Base-by-base conservation (phyloP, 1,140 invertebrate genomes). In the Batillaria attramentaria region DNA sequence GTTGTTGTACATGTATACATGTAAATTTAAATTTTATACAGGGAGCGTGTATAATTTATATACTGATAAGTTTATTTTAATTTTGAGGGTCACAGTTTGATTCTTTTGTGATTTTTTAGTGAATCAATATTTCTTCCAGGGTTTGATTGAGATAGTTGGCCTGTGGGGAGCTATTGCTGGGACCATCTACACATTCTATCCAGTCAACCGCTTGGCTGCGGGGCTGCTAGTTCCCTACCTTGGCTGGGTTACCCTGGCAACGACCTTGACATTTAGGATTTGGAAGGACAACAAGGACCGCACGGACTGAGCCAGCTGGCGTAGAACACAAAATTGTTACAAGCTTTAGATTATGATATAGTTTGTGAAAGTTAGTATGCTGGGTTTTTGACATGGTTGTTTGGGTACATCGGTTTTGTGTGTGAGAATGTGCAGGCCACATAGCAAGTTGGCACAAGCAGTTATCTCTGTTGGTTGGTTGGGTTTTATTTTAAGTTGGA, bases 211-310 rank as follows among this genome's bases (percentile, higher is more conserved):
- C 60, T 91, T 92, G 2, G 96, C 96, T 13, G 94, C 94, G 1
- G 92, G 92, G 43, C 85, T 97, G 24, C 93, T 96, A 88, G 72
- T 95, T 50, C 96, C 96, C 0, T 97, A 97, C 87, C 86, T 96
- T 3, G 93, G 93, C 2, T 97, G 96, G 95, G 88, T 94, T n/a
- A 92, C 93, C 3, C 92, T 95, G 75, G 95, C 95, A 18, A 91
- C 93, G 50, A 91, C 92, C 2, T 89, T 96, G 0, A 94, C 93
- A 78, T 95, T 94, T 80, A 91, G 89, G 39, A 92, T 96, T 62
- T 95, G 94, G 92, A 93, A 92, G 86, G 93, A 95, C 81, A 92
- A 91, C 83, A 87, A 86, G 78, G 84, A 85, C 69, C 68, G 78
- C 18, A 84, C 80, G 31, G 84, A 86, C 39, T 85, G 79, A 80